Evolutionary conservation across 1,140 invertebrate genomes (phyloP), one percentile per base, ranked within the genome.

Genomic region (Pseudomyrmex pallidus): DNA sequence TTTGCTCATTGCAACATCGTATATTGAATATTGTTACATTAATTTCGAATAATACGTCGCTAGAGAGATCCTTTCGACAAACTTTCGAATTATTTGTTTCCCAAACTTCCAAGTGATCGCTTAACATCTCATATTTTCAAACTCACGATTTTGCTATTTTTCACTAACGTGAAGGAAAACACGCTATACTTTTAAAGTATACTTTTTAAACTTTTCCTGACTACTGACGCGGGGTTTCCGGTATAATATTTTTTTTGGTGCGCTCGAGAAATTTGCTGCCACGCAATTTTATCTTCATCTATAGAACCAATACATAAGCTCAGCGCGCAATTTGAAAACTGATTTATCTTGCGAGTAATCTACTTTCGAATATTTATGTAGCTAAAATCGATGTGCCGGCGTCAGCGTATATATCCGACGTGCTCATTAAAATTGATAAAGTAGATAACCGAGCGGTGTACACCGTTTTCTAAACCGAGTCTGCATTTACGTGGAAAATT

Each of bases 81-180:
- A 70, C 52, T 80, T 61, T 12, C 10, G 20, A 22, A 15, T n/a
- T 80, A 35, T 10, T 13, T 46, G 12, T 7, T 59, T 48, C 10
- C 35, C 3, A 80, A 80, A 80, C 15, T 80, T 67, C 7, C 3
- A n/a, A 80, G 20, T 17, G 54, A 70, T 70, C 20, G 35, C 44
- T 17, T 22, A 46, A 22, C 68, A 59, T 70, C 44, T 61, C 52
- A 54, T n/a, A 54, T 52, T 54, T 54, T 70, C 50, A 48, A 80
- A 25, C 20, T 70, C 52, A 80, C 54, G 25, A 70, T 61, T 80
- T 61, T 25, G 54, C 66, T 48, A 80, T 80, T 59, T 80, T 72
- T 80, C 66, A 80, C 4, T 15, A 13, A 35, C 17, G 50, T 61
- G 46, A 44, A 70, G 17, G 44, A 61, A 35, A 61, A 35, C 20